Evolutionary conservation across 1,140 invertebrate genomes (phyloP), one percentile per base, ranked within the genome.

Genomic region (Globodera ellingtonae): DNA sequence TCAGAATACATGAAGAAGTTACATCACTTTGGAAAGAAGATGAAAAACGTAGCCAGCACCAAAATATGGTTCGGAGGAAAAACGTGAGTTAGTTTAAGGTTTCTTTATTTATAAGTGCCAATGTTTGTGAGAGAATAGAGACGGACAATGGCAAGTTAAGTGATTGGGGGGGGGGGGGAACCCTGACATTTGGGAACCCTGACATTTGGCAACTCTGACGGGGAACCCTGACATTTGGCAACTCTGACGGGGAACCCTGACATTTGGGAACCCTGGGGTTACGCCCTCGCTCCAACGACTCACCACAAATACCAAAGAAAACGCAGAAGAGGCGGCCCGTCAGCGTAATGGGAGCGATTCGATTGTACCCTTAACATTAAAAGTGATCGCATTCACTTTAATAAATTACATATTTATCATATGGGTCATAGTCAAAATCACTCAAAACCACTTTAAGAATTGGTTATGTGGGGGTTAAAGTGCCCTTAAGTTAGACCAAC

Each of bases 291-390:
- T 18, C 56, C 5, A 18, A 3, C 13, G 18, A 62, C 56, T 62
- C 56, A 15, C 56, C 87, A 72, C 84, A 84, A 52, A 89, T 81
- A 48, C 87, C 87, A 21, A 89, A 89, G 46, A 86, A 75, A 50
- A 89, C 86, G 66, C 87, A 89, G 76, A 89, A 87, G 21, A 89
- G 70, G 13, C 87, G 81, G 59, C 87, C 88, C 46, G 78, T 79
- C 21, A 84, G 70, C 4, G 88, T 89, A 59, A 88, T 85, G 6
- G 87, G 87, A 13, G 82, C 86, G n/a, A 89, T 89, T 79, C 87
- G 79, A 72, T 89, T 89, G 71, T 89, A 89, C n/a, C 87, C 86
- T 87, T 62, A 75, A 35, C 67, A 83, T 21, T 78, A 47, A 71
- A 69, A 82, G 21, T 21, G 18, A 83, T 7, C 44, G 79, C 4